A percentile compares a stretch with the other conserved stretches of the same genome.
These are phyloP conservation scores for Latrodectus elegans DNA, from an alignment of 2,888 invertebrate species.

Conservation along the genomic window DNA sequence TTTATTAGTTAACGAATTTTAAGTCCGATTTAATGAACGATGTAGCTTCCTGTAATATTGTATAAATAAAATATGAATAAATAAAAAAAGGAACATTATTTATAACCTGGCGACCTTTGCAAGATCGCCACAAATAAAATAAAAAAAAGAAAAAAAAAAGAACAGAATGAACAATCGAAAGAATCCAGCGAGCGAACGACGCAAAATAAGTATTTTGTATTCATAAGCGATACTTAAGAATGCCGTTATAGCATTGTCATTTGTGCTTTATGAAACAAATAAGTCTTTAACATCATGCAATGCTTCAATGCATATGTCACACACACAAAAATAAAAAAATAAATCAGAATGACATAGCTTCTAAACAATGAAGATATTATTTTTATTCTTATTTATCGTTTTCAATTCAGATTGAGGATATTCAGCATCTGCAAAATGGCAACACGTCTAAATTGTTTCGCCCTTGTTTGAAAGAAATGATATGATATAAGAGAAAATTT, in stretches of 20 bases:
- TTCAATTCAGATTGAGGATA: constrained; percentile 7
- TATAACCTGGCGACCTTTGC: constrained; percentile 54
- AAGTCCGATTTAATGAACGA: too few relatives aligned
- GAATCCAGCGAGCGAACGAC: constrained; percentile 11
- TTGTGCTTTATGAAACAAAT: constrained; percentile 67
- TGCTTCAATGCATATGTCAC: constrained; percentile 51
- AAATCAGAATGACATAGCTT: constrained; percentile 55
- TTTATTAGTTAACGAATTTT: too few relatives aligned
- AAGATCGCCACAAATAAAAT: constrained; percentile 46
- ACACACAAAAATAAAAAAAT: constrained; percentile 58
- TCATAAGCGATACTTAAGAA: constrained; percentile 62
- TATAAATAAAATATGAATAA: not conserved
- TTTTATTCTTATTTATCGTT: constrained; percentile 15
- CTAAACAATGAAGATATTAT: constrained; percentile 39
- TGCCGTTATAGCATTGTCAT: constrained; percentile 63
- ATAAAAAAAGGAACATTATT: constrained; percentile 33
- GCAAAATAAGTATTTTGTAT: constrained; percentile 65
- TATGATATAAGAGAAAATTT: not conserved
- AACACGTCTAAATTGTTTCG: constrained; percentile 42
- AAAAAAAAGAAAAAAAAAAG: too few relatives aligned
- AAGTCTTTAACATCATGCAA: constrained; percentile 42
- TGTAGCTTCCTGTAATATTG: too few relatives aligned
- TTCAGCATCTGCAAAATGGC: constrained; percentile 14
- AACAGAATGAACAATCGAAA: constrained; percentile 61
- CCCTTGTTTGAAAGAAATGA: constrained; percentile 41